Evolutionary conservation across 2,797 vertebrate genomes (phyloP).

Genomic region (Bradypus variegatus): DNA sequence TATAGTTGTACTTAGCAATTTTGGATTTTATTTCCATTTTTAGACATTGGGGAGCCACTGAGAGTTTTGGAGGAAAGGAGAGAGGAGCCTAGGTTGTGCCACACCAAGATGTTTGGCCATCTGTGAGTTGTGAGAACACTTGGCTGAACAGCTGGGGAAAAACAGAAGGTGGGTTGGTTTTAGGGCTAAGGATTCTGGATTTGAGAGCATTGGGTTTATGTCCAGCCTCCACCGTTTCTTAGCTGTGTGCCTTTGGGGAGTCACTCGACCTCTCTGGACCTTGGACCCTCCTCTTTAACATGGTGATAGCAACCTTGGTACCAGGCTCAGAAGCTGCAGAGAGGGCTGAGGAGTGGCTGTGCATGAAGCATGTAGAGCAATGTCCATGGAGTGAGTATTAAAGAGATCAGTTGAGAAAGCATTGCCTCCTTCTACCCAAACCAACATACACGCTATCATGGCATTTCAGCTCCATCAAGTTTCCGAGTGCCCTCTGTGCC

Average conservation of each 20-base stretch:
- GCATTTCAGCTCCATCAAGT: background rate
- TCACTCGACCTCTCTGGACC: background rate
- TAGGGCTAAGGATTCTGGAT: background rate
- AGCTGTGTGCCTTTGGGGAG: background rate
- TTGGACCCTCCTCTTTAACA: background rate
- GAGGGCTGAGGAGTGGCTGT: background rate
- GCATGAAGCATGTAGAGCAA: background rate
- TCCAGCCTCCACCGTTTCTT: background rate
- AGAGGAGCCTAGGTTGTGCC: background rate
- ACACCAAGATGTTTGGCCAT: background rate
- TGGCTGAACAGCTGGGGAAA: background rate
- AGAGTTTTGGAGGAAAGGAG: background rate
- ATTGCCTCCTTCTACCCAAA: background rate
- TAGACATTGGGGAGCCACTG: background rate
- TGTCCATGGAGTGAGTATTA: background rate
- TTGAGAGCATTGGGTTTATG: background rate
- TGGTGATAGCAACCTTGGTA: too few species aligned
- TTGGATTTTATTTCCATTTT: background rate
- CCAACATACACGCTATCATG: rapidly evolving
- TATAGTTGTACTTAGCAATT: background rate
- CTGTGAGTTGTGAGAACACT: background rate
- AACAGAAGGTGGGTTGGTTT: background rate
- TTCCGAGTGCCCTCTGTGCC: background rate
- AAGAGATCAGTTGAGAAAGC: background rate
- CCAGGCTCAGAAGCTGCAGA: background rate